Base-by-base conservation (phyloP, 2,113 vertebrate genomes). In the Eurystomus gularis region DNA sequence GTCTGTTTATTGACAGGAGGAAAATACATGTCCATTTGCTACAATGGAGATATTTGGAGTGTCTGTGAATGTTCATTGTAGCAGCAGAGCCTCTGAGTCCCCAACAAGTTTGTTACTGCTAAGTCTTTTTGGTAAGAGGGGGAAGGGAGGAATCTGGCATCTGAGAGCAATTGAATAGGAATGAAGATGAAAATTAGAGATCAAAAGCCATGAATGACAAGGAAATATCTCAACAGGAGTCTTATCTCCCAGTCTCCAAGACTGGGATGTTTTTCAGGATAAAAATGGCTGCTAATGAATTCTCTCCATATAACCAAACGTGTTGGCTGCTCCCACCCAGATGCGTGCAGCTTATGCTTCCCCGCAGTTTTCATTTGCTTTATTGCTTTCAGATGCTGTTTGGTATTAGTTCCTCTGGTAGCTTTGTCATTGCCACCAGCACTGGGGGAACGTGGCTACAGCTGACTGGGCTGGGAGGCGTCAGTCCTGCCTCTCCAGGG, bases 361-460 rank as follows among this genome's bases (percentile, higher is more conserved):
- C 93, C 93, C 17, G 0, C 88, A 73, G 88, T 89, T 96, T 96
- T 94, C 91, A 82, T 96, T 96, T 65, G 81, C 93, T 87, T 96
- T 94, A 97, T 96, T 96, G 83, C 88, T 98, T 97, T 98, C 98
- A 98, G 98, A 98, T 98, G 98, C 97, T 97, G 95, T 94, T 89
- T 42, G 97, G 94, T 92, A 88, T 70, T 90, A 97, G 61, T 95
- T 98, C 94, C 97, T 98, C 83, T 97, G 95, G 97, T 97, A 96
- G 97, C 96, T 96, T 97, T 97, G 98, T 98, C 97, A 86, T 61
- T 96, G 96, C 95, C 98, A 97, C 96, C 97, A 97, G 97, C 97
- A 58, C 96, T 46, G 96, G 97, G 98, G 94, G 96, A 96, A 96
- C 95, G 98, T 10, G 97, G 98, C 97, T 96, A 77, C 9, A 58